phyloP scores from a whole-genome alignment of 2,113 vertebrate genomes.

The Pygoscelis adeliae region DNA sequence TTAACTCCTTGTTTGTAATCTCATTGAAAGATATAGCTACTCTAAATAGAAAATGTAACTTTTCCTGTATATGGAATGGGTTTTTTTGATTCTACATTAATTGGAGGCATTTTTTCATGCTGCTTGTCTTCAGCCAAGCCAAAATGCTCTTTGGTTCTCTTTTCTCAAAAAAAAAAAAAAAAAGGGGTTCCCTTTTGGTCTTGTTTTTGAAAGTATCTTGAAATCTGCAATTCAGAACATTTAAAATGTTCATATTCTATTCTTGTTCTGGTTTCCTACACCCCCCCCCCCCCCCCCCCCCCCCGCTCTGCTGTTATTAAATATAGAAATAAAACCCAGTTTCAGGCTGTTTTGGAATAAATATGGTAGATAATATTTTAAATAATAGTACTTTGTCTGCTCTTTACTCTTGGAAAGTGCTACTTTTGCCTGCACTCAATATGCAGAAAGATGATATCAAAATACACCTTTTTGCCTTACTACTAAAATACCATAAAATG shows the following conservation, averaged over 20 bases:
- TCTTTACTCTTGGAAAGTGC: not conserved
- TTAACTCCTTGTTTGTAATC: not conserved
- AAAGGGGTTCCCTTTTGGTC: not conserved
- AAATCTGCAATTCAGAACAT: not conserved
- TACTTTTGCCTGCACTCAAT: not conserved
- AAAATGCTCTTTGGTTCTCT: not conserved
- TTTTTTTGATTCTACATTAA: not conserved
- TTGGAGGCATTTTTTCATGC: not conserved
- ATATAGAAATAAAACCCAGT: too few relatives aligned
- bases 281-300: too few relatives aligned
- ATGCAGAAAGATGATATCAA: not conserved
- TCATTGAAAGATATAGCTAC: not conserved
- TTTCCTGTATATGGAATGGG: not conserved
- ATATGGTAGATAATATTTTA: not conserved
- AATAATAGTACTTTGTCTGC: not conserved
- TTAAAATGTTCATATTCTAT: not conserved
- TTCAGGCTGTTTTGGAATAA: not conserved
- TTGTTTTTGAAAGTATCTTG: not conserved
- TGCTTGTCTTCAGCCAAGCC: not conserved
- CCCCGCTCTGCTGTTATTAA: too few relatives aligned
- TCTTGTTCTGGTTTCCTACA: not conserved
- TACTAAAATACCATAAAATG: not conserved
- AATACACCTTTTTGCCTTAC: slow-evolving; percentile 2
- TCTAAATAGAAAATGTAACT: not conserved
- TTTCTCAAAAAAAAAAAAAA: not conserved